Base-by-base conservation (phyloP, 2,888 invertebrate species). In the Panorpa germanica region DNA sequence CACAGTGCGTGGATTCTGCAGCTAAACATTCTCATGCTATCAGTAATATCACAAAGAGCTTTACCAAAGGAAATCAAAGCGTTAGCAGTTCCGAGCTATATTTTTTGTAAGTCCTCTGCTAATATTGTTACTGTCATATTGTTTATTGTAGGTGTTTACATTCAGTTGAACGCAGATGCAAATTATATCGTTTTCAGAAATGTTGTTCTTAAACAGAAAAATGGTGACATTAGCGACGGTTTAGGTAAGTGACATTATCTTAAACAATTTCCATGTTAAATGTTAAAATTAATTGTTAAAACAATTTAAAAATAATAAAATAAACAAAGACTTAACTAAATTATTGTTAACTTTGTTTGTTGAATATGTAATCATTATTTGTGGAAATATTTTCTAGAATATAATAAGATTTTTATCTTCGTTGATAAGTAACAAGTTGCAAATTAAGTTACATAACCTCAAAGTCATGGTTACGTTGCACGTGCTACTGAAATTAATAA, bases 41-140 rank as follows among this genome's bases (percentile, higher is more conserved):
- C 19, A 5, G 6, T 22, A n/a, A 17, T 26, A 20, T 25, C 3
- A 3, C 4, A 3, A 14, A 25, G 19, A 5, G 14, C 10, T 9
- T 17, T 23, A 23, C 11, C 18, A 29, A 16, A 10, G 19, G 6
- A 28, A 4, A 16, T 8, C 4, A 9, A 22, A 6, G 11, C 8
- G 8, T 16, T 4, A 67, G 65, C 41, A 67, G 67, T 33, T 66
- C 69, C 1, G 68, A 70, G 41, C 41, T 65, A 5, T 70, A 63
- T 43, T 69, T 68, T 37, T 38, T 57, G 65, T 65, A 45, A 59
- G 61, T 52, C 25, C 13, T 10, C 17, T 18, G 9, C 4, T 24
- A n/a, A 15, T 26, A 25, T 13, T 15, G 11, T 32, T n/a, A 8
- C 7, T 11, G 13, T 15, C 15, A 6, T 28, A 19, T 26, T 28